Base-by-base conservation (phyloP, 1,140 invertebrate species). In the Phortica variegata region DNA sequence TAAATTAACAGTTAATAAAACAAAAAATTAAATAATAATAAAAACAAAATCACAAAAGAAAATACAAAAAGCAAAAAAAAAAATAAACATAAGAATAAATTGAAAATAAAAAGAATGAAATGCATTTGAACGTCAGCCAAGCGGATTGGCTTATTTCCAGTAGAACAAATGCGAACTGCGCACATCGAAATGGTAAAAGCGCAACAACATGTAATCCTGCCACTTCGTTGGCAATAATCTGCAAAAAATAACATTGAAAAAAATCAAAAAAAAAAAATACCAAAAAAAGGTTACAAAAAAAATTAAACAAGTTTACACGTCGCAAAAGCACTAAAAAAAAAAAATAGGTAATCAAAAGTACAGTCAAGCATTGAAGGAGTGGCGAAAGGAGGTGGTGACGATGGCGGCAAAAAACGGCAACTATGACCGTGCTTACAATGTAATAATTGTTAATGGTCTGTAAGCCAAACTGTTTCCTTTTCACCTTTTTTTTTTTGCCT, bases 131-230 rank as follows among this genome's bases (percentile, higher is more conserved):
- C 23, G 23, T 5, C 23, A 26, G 23, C 23, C 23, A 26, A 26
- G 10, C 23, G 5, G 10, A 31, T 23, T 20, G 20, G 12, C 9
- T 52, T 44, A 66, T 43, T 73, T 73, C 70, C 70, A 73, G 37
- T 68, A 71, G 47, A 73, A 73, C 36, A 70, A 52, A 42, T 73
- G 70, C 20, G 63, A 46, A 21, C 65, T 73, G 39, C 70, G 65
- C 45, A 58, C 62, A 47, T 73, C 65, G 39, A 73, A 73, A 21
- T 73, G 55, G 37, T 73, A 73, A 47, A 73, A 65, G 6, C 58
- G 58, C 31, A 73, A 29, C 17, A 73, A 41, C 61, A 71, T 65
- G 47, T 70, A 73, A 51, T 73, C 70, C 65, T 73, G 70, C 70
- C 70, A 73, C 40, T 73, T 73, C 12, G 65, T 73, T 12, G 70